Conservation (phyloP, 2,888 invertebrate species). For the Caenorhabditis zanzibari region DNA sequence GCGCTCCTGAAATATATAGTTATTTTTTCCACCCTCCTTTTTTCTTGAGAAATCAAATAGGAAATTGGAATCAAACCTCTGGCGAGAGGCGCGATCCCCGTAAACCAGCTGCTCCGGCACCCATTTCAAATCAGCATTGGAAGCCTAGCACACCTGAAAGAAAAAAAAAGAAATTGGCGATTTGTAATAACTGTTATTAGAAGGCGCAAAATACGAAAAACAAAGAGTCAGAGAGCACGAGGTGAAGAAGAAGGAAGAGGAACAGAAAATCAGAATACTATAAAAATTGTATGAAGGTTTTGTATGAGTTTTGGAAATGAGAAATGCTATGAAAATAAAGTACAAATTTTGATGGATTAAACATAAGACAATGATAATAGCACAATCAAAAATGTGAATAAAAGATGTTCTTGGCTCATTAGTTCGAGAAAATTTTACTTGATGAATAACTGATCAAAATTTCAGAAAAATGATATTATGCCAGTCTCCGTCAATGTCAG, state of each 20-base stretch:
- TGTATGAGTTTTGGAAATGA: not conserved
- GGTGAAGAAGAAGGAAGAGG: not conserved
- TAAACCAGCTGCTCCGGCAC: constrained; percentile 66
- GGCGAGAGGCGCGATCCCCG: constrained; percentile 64
- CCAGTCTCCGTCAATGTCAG: too few species aligned
- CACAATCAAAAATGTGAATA: too few species aligned
- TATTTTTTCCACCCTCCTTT: too few species aligned
- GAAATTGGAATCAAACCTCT: constrained; percentile 38
- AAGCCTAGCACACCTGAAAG: constrained; percentile 39
- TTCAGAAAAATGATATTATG: too few species aligned
- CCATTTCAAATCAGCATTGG: constrained; percentile 59
- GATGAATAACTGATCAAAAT: too few species aligned
- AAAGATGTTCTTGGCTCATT: too few species aligned
- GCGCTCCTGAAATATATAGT: constrained; percentile 53
- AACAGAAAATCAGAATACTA: constrained; percentile 14
- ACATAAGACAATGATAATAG: not conserved
- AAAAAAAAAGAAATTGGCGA: not conserved
- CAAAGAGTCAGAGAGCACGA: constrained; percentile 2
- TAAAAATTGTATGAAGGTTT: constrained; percentile 9
- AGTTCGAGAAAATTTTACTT: too few species aligned
- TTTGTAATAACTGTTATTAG: constrained; percentile 1
- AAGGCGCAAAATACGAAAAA: constrained; percentile 2
- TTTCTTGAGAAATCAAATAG: not conserved
- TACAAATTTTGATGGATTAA: not conserved
- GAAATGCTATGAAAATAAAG: not conserved